Conservation (phyloP, 2,888 invertebrate genomes). For the Formica aserva region DNA sequence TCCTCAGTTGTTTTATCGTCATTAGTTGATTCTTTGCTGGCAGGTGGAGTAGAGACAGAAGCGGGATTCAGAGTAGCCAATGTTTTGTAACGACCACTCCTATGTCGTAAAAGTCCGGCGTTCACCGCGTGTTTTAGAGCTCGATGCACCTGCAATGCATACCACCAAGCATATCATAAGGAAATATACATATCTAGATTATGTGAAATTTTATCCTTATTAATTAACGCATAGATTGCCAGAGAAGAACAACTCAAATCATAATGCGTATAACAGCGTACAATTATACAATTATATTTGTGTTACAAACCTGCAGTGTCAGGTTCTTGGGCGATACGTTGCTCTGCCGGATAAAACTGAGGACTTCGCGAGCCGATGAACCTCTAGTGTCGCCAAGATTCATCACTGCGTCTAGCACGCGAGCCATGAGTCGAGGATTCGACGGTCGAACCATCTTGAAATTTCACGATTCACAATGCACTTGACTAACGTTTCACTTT, state of each 20-base stretch:
- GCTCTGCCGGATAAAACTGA: conserved; percentile 72
- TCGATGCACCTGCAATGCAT: conserved; percentile 73
- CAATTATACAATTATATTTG: not conserved
- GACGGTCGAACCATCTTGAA: conserved; percentile 71
- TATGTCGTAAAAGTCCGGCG: conserved; percentile 76
- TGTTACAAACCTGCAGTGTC: conserved; percentile 76
- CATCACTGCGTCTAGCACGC: conserved; percentile 77
- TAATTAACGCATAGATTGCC: not conserved
- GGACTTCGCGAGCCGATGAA: conserved; percentile 76
- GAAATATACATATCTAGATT: not conserved
- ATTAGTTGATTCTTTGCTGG: conserved; percentile 32
- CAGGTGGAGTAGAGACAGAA: not conserved
- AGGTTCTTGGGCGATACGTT: conserved; percentile 71
- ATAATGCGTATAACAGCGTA: not conserved
- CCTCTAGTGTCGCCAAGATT: conserved; percentile 75
- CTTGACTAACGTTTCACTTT: not conserved
- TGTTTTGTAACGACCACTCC: conserved; percentile 79
- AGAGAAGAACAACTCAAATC: not conserved
- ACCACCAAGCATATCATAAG: not conserved
- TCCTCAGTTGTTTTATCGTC: conserved; percentile 44
- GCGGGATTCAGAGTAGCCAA: conserved; percentile 68
- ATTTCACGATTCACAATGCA: not conserved
- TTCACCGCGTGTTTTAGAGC: conserved; percentile 80
- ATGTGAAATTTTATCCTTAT: not conserved
- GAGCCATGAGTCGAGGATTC: conserved; percentile 77